Evolutionary conservation across 2,113 vertebrate genomes (phyloP).

Genomic region (Corvus moneduloides): DNA sequence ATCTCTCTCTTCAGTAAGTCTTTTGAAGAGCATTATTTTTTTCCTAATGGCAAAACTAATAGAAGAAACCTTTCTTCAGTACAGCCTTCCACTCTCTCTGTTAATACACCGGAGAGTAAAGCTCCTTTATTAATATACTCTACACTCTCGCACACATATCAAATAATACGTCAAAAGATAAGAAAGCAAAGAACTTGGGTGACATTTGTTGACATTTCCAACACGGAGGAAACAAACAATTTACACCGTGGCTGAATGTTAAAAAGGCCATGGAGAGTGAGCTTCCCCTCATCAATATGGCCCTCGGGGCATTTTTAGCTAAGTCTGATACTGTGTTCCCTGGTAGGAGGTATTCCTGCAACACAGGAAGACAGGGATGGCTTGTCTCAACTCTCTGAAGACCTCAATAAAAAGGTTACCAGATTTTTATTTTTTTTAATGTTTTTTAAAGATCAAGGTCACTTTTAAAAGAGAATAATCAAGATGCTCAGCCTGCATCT

Average conservation of each 20-base stretch:
- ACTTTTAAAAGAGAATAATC: neutral
- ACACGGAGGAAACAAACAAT: constrained; percentile 66
- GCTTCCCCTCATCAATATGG: constrained; percentile 10
- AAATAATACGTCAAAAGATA: constrained; percentile 53
- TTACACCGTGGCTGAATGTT: constrained; percentile 65
- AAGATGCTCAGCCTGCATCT: neutral
- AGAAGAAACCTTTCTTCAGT: constrained; percentile 9
- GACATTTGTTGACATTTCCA: constrained; percentile 81
- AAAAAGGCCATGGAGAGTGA: constrained; percentile 54
- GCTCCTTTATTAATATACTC: constrained; percentile 38
- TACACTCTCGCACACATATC: neutral
- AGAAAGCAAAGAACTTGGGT: constrained; percentile 43
- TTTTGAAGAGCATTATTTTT: neutral
- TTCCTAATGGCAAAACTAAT: neutral
- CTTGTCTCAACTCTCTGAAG: neutral
- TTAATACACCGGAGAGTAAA: neutral
- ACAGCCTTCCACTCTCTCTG: neutral
- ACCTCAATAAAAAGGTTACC: constrained; percentile 20
- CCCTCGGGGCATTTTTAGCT: neutral
- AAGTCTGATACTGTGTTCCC: neutral
- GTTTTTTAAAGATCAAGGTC: constrained; percentile 18
- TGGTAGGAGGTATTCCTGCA: neutral
- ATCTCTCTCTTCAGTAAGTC: neutral
- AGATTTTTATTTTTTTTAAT: neutral
- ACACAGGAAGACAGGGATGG: neutral